Conservation (phyloP, 2,797 vertebrate species). For the Molothrus aeneus region DNA sequence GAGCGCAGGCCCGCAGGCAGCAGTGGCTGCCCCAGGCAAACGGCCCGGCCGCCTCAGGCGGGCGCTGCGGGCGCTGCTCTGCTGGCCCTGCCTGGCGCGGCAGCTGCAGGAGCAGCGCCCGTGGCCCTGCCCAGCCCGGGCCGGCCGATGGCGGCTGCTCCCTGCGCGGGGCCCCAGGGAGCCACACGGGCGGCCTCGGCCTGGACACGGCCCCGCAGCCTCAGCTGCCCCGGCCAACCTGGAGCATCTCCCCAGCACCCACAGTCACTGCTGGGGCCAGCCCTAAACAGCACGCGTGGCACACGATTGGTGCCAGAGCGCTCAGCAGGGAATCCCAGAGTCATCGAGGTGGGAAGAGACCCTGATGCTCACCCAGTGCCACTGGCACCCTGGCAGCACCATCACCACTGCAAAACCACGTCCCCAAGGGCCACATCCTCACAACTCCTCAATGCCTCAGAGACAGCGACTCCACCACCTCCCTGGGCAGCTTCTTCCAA, state of each 20-base stretch:
- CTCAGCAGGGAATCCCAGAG: background rate
- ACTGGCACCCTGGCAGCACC: background rate
- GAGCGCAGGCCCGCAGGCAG: too few relatives aligned
- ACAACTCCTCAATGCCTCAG: too few relatives aligned
- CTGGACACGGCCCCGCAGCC: background rate
- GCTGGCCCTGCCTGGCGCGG: background rate
- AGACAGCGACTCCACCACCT: background rate
- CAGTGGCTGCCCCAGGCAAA: too few relatives aligned
- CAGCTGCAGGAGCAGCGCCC: background rate
- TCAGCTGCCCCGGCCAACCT: background rate
- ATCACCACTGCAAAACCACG: rapidly evolving
- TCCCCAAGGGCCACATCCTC: background rate
- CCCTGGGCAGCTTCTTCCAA: too few relatives aligned
- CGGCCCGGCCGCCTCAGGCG: too few relatives aligned
- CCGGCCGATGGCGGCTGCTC: background rate
- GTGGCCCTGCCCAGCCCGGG: too few relatives aligned
- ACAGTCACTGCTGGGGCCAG: background rate
- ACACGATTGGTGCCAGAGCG: background rate
- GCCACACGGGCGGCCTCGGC: background rate
- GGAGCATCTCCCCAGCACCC: background rate
- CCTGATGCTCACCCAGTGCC: background rate
- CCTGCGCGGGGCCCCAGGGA: background rate
- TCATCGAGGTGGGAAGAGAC: background rate
- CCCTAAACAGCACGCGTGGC: background rate
- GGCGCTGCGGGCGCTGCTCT: background rate